phyloP scores from a whole-genome alignment of 2,113 vertebrate genomes.

The Ursus arctos region DNA sequence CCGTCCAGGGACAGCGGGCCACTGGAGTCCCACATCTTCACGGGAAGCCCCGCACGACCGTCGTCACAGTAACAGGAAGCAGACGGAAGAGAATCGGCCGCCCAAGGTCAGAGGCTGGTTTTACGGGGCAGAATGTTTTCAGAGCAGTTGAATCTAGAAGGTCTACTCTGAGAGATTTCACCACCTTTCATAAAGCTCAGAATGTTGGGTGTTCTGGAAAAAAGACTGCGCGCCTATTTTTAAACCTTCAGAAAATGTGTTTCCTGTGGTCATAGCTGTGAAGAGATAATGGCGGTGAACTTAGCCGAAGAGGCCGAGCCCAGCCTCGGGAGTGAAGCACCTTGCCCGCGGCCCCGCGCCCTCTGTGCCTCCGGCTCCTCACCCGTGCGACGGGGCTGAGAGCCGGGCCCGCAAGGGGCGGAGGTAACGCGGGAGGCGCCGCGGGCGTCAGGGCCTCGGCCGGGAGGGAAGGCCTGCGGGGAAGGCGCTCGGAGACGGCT shows the following conservation, averaged over 20 bases:
- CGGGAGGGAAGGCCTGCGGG: background rate
- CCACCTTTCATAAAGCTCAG: background rate
- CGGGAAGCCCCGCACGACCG: fast-evolving
- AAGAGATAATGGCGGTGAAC: background rate
- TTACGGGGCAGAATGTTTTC: background rate
- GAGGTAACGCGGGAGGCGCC: too few relatives aligned
- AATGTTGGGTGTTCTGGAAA: background rate
- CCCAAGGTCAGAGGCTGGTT: background rate
- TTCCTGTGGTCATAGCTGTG: background rate
- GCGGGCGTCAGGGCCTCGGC: fast-evolving
- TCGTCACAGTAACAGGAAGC: background rate
- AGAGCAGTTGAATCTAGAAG: background rate
- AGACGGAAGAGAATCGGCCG: background rate
- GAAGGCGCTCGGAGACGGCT: background rate
- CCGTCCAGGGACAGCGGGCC: background rate
- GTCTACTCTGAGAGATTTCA: background rate
- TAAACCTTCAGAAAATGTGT: background rate
- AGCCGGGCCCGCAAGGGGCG: too few relatives aligned
- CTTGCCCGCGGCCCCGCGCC: background rate
- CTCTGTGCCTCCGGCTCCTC: too few relatives aligned
- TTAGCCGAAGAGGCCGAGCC: background rate
- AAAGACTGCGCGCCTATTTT: background rate
- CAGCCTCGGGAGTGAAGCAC: too few relatives aligned
- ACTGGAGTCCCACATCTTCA: background rate
- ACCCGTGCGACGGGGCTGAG: too few relatives aligned